Evolutionary conservation across 2,888 invertebrate genomes (phyloP).

Genomic region (Oscheius myriophilus): DNA sequence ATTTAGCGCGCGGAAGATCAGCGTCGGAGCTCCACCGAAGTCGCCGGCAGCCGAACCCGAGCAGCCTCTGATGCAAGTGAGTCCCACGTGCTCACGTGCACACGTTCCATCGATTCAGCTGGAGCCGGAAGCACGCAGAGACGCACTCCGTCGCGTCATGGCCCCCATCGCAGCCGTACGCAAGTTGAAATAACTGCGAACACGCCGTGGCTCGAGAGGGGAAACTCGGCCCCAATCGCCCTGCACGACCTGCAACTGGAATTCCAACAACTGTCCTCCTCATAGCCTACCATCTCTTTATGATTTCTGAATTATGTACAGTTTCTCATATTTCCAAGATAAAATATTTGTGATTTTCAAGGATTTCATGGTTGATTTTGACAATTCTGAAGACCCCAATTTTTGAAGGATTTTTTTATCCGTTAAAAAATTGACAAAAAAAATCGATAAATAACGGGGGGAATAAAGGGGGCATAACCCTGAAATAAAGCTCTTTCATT

Average conservation of each 20-base stretch:
- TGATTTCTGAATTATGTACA: no score
- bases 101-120: background rate
- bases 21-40: background rate
- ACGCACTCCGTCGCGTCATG: constrained; percentile 20
- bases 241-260: constrained; percentile 19
- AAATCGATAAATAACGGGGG: no score
- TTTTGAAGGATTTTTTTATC: no score
- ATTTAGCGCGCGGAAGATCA: constrained; percentile 3
- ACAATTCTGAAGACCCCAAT: no score
- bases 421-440: no score
- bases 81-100: background rate
- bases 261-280: constrained; percentile 7
- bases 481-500: no score
- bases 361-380: no score
- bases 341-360: no score
- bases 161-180: constrained; percentile 29
- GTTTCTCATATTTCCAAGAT: no score
- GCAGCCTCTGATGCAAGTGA: constrained; percentile 1
- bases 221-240: constrained; percentile 22
- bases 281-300: background rate
- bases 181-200: constrained; percentile 18
- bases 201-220: constrained; percentile 10
- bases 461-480: no score
- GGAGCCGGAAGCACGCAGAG: constrained; percentile 6
- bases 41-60: background rate